Evolutionary conservation across 2,888 invertebrate genomes (phyloP).

Genomic region (Rhaphigaster nebulosa): DNA sequence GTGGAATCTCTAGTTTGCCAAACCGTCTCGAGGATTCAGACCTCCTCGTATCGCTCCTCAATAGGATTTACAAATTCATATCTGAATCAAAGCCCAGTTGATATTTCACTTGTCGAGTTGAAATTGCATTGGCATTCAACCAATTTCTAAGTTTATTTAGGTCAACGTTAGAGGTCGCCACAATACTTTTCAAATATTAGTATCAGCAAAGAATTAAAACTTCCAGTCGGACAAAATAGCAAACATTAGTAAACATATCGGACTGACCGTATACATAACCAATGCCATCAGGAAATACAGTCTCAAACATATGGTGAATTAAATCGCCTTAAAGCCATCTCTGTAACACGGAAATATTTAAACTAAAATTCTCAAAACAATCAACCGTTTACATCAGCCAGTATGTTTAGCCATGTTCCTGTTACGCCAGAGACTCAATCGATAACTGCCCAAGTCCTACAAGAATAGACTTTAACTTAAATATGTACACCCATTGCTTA

Average conservation of each 20-base stretch:
- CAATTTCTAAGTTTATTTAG: not conserved
- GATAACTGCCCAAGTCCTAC: not conserved
- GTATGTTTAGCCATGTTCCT: not conserved
- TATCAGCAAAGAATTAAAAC: not conserved
- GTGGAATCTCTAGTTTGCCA: not conserved
- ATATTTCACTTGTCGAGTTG: not conserved
- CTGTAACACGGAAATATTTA: slow-evolving; percentile 10
- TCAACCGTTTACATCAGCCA: not conserved
- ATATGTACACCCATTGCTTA: not conserved
- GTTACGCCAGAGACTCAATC: not conserved
- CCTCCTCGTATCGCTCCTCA: not conserved
- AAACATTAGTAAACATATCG: not conserved
- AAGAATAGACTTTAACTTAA: not conserved
- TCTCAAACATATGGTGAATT: not conserved
- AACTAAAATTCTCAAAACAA: not conserved
- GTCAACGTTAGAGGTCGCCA: not conserved
- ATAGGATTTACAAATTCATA: not conserved
- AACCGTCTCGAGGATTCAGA: not conserved
- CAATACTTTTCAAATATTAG: not conserved
- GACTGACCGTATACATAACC: not conserved
- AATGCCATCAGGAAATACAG: not conserved
- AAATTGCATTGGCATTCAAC: not conserved
- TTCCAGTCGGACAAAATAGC: not conserved
- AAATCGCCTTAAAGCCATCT: not conserved
- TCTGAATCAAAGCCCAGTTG: not conserved